Base-by-base conservation (phyloP, 2,113 vertebrate genomes). In the Isurus oxyrinchus region DNA sequence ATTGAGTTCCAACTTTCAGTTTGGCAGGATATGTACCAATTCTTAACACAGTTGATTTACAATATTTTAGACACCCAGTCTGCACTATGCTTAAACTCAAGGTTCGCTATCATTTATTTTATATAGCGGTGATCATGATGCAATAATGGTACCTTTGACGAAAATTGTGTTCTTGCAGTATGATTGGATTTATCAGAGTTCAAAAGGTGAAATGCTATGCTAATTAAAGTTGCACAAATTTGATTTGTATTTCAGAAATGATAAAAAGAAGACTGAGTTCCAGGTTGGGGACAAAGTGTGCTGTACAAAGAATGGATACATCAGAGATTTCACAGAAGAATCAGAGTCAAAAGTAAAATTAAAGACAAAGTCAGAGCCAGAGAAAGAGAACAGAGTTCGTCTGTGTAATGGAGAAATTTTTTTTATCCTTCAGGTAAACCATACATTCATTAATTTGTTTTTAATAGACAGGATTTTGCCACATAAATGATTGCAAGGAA, bases 401-500 rank as follows among this genome's bases (percentile, higher is more conserved):
- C 97, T 99, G 0, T 99, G 98, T 97, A 99, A 99, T 63, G 98
- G 98, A 96, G 98, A 99, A 96, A 97, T 98, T 97, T 99, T 98
- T 97, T 99, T 98, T 96, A 98, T 99, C 97, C 97, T n/a, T 61
- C 0, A 0, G 13, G 98, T 98, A 97, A 72, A 53, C 21, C 21
- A 57, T 31, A 53, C 55, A 6, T 19, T 84, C n/a, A 59, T 8
- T 66, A 67, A 67, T 13, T 31, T 69, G 53, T 55, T 95, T 69
- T 72, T 76, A 67, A 95, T 69, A 35, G 63, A 35, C 3, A 6
- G 10, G 0, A 95, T 95, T 3, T 69, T 55, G 5, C 23, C 91
- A 69, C 35, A 94, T 16, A 61, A 40, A 63, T 94, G 59, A 0
- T 40, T 90, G 31, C 2, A 31, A 88, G 27, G 87, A 57, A 59